Percentiles rank a stretch among this genome's conserved stretches.
phyloP scores from a whole-genome alignment of 1,140 invertebrate genomes.

The Cryptotermes secundus region DNA sequence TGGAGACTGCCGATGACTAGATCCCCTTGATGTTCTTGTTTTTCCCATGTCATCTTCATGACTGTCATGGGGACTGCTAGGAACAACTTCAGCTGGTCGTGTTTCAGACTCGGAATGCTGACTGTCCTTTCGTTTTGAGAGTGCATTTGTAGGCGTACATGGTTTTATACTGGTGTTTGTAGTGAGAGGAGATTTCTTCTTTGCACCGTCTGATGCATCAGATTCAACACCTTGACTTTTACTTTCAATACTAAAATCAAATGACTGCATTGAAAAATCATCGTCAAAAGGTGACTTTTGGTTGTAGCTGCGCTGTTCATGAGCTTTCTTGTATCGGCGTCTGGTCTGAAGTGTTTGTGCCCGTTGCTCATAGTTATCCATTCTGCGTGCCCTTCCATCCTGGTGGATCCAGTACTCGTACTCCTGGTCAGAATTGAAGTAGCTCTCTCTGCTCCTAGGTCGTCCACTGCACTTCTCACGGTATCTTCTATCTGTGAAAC shows the following conservation, averaged over 20 bases:
- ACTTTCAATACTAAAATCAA: slow-evolving; percentile 38
- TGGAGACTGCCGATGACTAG: slow-evolving; percentile 55
- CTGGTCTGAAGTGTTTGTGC: slow-evolving; percentile 38
- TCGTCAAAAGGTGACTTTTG: slow-evolving; percentile 69
- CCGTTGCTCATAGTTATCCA: slow-evolving; percentile 30
- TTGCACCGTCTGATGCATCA: slow-evolving; percentile 38
- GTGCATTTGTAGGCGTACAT: neutral
- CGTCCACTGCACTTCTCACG: slow-evolving; percentile 29
- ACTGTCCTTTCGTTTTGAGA: neutral
- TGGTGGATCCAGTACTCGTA: slow-evolving; percentile 27
- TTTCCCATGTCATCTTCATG: slow-evolving; percentile 27
- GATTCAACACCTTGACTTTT: slow-evolving; percentile 39
- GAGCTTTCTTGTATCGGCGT: slow-evolving; percentile 36
- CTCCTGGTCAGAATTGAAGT: slow-evolving; percentile 35
- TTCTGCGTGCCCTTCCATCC: neutral
- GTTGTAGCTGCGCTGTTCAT: slow-evolving; percentile 29
- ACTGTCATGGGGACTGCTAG: neutral
- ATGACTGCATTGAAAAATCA: slow-evolving; percentile 56
- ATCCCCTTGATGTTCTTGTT: slow-evolving; percentile 21
- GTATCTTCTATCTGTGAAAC: slow-evolving; percentile 28
- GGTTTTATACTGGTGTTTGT: slow-evolving; percentile 18
- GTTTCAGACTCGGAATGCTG: slow-evolving; percentile 17
- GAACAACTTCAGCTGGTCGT: slow-evolving; percentile 12
- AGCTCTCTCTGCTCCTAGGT: slow-evolving; percentile 33
- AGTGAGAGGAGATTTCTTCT: slow-evolving; percentile 37